These are phyloP conservation scores for Pteronura brasiliensis DNA, from an alignment of 2,113 vertebrate species.

Conservation along the genomic window DNA sequence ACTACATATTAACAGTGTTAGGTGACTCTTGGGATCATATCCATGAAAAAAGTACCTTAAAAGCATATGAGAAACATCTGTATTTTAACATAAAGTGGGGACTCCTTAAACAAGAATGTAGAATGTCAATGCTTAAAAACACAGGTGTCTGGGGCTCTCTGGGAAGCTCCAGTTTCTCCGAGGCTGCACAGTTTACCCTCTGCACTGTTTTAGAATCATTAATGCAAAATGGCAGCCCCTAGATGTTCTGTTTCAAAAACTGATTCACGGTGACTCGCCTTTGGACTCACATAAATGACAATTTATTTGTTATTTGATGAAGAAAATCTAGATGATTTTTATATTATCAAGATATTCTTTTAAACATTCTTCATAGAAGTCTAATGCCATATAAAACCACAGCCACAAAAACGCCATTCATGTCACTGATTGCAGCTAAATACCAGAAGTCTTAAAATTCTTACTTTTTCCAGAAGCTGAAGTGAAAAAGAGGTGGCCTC, in stretches of 20 bases:
- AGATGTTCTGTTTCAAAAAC: background rate
- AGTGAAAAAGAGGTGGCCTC: background rate
- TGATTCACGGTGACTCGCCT: background rate
- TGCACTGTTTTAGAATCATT: background rate
- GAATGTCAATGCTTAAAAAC: constrained; percentile 31
- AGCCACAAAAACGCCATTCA: background rate
- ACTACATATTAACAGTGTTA: background rate
- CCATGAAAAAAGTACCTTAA: background rate
- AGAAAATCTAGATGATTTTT: constrained; percentile 16
- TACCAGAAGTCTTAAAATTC: background rate
- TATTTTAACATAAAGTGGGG: background rate
- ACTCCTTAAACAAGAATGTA: constrained; percentile 4
- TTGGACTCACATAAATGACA: background rate
- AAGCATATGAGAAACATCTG: constrained; percentile 34
- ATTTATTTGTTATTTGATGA: background rate
- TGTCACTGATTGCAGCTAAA: background rate
- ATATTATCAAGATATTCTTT: background rate
- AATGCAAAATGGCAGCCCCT: background rate
- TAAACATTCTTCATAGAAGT: background rate
- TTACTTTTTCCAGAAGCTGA: constrained; percentile 46
- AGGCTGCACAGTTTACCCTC: background rate
- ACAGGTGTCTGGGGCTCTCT: background rate
- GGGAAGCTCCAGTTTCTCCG: background rate
- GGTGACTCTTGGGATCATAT: background rate
- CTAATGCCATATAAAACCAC: constrained; percentile 7